phyloP scores from a whole-genome alignment of 2,888 invertebrate genomes.

The Pherbina coryleti region DNA sequence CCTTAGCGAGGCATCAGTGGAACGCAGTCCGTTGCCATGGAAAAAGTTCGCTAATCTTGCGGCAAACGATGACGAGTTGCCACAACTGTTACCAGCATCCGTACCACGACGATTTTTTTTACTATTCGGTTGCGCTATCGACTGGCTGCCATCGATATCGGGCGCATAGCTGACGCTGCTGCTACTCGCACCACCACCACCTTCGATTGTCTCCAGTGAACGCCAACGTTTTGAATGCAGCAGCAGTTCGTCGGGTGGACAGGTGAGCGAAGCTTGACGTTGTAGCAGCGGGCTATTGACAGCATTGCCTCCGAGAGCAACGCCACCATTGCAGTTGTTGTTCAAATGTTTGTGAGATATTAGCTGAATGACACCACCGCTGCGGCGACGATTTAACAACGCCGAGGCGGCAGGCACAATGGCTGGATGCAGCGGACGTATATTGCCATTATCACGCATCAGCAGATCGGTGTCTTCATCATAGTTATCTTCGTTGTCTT shows the following conservation, averaged over 20 bases:
- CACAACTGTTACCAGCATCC: slow-evolving; percentile 12
- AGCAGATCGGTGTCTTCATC: slow-evolving; percentile 62
- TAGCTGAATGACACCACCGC: slow-evolving; percentile 43
- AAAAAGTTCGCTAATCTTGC: slow-evolving; percentile 82
- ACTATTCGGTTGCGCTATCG: slow-evolving; percentile 38
- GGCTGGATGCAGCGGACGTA: slow-evolving; percentile 50
- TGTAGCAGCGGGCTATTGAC: slow-evolving; percentile 66
- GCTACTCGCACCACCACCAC: slow-evolving; percentile 57
- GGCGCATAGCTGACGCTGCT: slow-evolving; percentile 64
- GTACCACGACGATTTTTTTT: slow-evolving; percentile 48
- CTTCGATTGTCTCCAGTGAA: slow-evolving; percentile 79
- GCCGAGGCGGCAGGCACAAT: slow-evolving; percentile 55
- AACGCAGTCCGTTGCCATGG: slow-evolving; percentile 78
- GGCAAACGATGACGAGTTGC: slow-evolving; percentile 72
- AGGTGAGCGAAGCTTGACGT: slow-evolving; percentile 67
- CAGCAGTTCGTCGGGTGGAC: slow-evolving; percentile 68
- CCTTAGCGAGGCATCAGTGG: slow-evolving; percentile 70
- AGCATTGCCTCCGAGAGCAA: slow-evolving; percentile 60
- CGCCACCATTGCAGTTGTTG: slow-evolving; percentile 69
- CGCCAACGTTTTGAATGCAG: slow-evolving; percentile 80
- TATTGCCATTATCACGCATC: slow-evolving; percentile 60
- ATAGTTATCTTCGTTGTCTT: slow-evolving; percentile 55
- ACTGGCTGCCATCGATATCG: slow-evolving; percentile 57
- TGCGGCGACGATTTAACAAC: slow-evolving; percentile 54
- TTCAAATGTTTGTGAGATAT: slow-evolving; percentile 65